phyloP scores from a whole-genome alignment of 2,113 vertebrate species.

The Etheostoma cragini region DNA sequence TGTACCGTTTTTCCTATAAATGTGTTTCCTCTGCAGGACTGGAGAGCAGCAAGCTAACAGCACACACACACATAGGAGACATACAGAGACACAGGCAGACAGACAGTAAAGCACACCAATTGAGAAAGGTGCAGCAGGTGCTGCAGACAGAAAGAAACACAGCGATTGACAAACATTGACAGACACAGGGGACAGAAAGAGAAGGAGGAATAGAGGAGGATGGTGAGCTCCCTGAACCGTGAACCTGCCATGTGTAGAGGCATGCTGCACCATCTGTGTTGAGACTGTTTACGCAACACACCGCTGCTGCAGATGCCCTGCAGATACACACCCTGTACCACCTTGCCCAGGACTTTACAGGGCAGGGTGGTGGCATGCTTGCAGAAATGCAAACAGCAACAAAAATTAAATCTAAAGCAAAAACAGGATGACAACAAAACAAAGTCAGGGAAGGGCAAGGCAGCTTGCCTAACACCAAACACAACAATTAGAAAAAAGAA shows the following conservation, averaged over 20 bases:
- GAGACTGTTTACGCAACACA: conserved; percentile 68
- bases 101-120: neutral
- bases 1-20: neutral
- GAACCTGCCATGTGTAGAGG: conserved; percentile 63
- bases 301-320: conserved; percentile 45
- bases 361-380: conserved; percentile 32
- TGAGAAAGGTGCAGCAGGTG: conserved; percentile 47
- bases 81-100: neutral
- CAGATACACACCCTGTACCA: conserved; percentile 43
- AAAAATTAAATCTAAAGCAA: conserved; percentile 36
- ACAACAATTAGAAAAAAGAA: neutral
- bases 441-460: conserved; percentile 1
- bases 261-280: conserved; percentile 70
- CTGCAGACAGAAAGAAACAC: conserved; percentile 31
- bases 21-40: neutral
- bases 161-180: conserved; percentile 40
- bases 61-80: conserved; percentile 10
- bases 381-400: conserved; percentile 39
- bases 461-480: neutral
- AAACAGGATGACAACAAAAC: conserved; percentile 26
- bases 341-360: conserved; percentile 46
- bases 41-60: neutral
- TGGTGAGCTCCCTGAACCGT: conserved; percentile 41
- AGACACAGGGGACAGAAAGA: conserved; percentile 16
- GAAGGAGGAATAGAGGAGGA: conserved; percentile 34